Evolutionary conservation across 2,888 invertebrate species (phyloP).

Genomic region (Platycnemis pennipes): DNA sequence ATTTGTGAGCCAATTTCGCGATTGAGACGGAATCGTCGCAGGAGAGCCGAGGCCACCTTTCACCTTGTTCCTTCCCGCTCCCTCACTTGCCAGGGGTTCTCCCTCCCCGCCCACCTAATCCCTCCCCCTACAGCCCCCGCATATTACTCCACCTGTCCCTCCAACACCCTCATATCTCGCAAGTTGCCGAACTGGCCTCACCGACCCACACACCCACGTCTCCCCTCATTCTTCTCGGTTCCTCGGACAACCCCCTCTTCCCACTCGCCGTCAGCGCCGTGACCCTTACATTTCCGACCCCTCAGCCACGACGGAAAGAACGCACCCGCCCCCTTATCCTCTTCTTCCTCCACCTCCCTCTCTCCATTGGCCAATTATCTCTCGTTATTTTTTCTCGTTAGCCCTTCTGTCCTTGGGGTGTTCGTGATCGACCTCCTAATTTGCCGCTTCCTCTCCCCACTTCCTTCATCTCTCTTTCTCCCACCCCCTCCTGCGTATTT

Average conservation of each 20-base stretch:
- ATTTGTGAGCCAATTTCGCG: constrained; percentile 11
- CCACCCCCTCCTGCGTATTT: neutral
- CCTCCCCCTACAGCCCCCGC: too few species aligned
- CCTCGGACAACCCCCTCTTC: neutral
- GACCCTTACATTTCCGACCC: too few species aligned
- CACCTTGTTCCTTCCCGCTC: neutral
- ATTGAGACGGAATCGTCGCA: neutral
- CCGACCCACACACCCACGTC: too few species aligned
- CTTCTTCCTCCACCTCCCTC: neutral
- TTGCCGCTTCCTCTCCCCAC: neutral
- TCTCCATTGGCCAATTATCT: neutral
- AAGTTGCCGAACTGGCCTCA: too few species aligned
- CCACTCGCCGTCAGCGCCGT: too few species aligned
- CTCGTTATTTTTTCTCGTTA: constrained; percentile 1
- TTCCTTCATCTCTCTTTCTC: neutral
- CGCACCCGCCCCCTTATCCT: too few species aligned
- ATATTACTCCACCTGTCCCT: too few species aligned
- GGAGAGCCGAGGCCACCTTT: neutral
- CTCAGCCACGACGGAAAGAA: too few species aligned
- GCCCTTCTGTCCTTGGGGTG: constrained; percentile 17
- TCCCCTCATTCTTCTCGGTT: too few species aligned
- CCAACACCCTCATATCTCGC: too few species aligned
- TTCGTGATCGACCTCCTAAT: constrained; percentile 2
- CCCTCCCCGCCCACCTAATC: too few species aligned
- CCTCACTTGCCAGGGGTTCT: too few species aligned